A percentile compares a stretch with the other conserved stretches of the same genome.
Conservation (phyloP, 37 sponge, comb jelly and placozoan species). For the Crambe crambe region DNA sequence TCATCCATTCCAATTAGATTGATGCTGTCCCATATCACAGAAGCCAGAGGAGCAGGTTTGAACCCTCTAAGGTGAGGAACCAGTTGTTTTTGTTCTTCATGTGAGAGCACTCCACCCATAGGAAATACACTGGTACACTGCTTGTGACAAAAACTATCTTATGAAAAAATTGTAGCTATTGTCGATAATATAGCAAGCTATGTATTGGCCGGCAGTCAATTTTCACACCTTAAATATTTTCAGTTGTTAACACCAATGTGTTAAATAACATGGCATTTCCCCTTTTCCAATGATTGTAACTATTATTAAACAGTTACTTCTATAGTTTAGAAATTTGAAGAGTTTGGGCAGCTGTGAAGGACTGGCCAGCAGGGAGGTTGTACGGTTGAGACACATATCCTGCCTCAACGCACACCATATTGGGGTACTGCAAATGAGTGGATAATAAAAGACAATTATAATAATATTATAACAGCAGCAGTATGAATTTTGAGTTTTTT, state of each 20-base stretch:
- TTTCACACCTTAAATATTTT: background rate
- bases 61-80: slow-evolving; percentile 6
- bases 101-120: slow-evolving; percentile 17
- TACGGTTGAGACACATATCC: slow-evolving; percentile 72
- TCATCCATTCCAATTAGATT: slow-evolving; percentile 38
- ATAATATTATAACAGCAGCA: background rate
- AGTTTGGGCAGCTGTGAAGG: slow-evolving; percentile 61
- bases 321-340: slow-evolving; percentile 38
- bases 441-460: background rate
- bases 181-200: too few species aligned
- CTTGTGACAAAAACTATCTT: too few species aligned
- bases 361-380: slow-evolving; percentile 49
- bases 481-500: background rate
- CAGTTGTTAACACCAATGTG: too few species aligned
- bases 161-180: too few species aligned
- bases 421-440: slow-evolving; percentile 59
- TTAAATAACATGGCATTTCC: too few species aligned
- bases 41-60: slow-evolving; percentile 8
- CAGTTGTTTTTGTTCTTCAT: slow-evolving; percentile 7
- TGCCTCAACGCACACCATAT: slow-evolving; percentile 94
- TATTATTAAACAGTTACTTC: too few species aligned
- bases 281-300: too few species aligned
- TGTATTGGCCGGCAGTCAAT: too few species aligned
- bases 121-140: background rate
- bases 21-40: slow-evolving; percentile 44